Percentiles rank a stretch among this genome's conserved stretches.
These are phyloP conservation scores for Branchinecta sandiegonensis DNA, from an alignment of 2,888 invertebrate species.

Conservation along the genomic window DNA sequence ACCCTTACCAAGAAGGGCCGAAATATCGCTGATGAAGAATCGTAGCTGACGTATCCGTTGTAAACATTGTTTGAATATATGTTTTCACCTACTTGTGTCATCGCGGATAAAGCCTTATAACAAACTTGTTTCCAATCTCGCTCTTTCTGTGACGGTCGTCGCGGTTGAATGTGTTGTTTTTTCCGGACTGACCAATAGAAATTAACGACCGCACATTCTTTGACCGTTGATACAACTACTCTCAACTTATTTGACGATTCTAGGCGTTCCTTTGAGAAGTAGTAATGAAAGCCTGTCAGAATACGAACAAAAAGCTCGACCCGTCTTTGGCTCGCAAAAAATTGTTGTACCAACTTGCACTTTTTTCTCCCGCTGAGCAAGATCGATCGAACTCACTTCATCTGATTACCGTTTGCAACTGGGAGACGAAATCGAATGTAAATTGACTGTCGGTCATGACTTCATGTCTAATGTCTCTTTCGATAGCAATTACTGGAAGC, in stretches of 20 bases:
- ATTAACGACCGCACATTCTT: conserved; percentile 10
- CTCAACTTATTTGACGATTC: not conserved
- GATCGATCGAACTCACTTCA: not conserved
- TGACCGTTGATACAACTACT: conserved; percentile 6
- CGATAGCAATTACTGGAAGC: conserved; percentile 8
- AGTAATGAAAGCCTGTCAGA: conserved; percentile 6
- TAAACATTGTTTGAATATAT: too few species aligned
- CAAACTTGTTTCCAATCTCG: too few species aligned
- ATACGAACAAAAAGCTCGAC: conserved; percentile 4
- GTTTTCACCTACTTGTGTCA: too few species aligned
- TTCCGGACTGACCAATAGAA: not conserved
- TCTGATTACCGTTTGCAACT: conserved; percentile 14
- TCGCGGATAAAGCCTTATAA: too few species aligned
- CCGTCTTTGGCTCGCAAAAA: not conserved
- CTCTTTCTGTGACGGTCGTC: too few species aligned
- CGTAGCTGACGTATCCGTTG: too few species aligned
- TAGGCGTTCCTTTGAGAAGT: conserved; percentile 9
- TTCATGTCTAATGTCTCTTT: conserved; percentile 15
- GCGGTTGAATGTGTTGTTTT: not conserved
- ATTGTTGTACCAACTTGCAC: not conserved
- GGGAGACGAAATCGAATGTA: conserved; percentile 8
- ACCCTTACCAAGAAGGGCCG: too few species aligned
- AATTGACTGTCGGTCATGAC: conserved; percentile 14
- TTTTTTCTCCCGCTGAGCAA: conserved; percentile 6
- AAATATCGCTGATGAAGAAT: too few species aligned